These are phyloP conservation scores for Ambastaia sidthimunki DNA, from an alignment of 2,797 vertebrate genomes.

Conservation along the genomic window DNA sequence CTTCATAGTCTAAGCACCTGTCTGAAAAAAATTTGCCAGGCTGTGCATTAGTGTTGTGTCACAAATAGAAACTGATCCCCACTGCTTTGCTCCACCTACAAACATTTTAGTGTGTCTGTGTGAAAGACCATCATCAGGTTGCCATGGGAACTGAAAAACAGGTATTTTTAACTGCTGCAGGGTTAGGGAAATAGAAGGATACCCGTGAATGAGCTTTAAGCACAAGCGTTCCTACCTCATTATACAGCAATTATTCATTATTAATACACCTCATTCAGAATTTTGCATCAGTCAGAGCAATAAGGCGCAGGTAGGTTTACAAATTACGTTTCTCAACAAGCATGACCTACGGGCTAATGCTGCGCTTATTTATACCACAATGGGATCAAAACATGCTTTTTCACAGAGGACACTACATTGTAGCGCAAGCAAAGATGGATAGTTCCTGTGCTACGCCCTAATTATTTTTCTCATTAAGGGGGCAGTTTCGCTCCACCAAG, in stretches of 20 bases:
- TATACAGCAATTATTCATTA: background rate
- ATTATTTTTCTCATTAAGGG: slow-evolving; percentile 45
- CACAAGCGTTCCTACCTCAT: background rate
- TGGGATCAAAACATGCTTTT: background rate
- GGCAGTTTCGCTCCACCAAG: slow-evolving; percentile 27
- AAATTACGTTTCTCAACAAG: background rate
- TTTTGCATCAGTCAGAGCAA: background rate
- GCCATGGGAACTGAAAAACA: slow-evolving; percentile 52
- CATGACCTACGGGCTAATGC: background rate
- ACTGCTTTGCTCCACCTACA: slow-evolving; percentile 39
- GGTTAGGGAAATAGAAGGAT: background rate
- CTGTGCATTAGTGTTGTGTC: background rate
- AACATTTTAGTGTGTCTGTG: slow-evolving; percentile 35
- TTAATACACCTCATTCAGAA: slow-evolving; percentile 14
- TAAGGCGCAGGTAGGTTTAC: background rate
- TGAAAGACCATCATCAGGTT: slow-evolving; percentile 40
- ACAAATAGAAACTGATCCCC: background rate
- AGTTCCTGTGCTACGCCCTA: background rate
- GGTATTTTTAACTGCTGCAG: slow-evolving; percentile 12
- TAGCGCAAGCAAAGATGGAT: background rate
- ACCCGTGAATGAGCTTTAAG: background rate
- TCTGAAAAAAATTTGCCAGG: no score
- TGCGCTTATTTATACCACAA: background rate
- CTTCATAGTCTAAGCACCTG: background rate
- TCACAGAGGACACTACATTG: slow-evolving; percentile 23